Evolutionary conservation across 1,140 invertebrate genomes (phyloP), one percentile per base, ranked within the genome.

Genomic region (Trichonephila clavipes): DNA sequence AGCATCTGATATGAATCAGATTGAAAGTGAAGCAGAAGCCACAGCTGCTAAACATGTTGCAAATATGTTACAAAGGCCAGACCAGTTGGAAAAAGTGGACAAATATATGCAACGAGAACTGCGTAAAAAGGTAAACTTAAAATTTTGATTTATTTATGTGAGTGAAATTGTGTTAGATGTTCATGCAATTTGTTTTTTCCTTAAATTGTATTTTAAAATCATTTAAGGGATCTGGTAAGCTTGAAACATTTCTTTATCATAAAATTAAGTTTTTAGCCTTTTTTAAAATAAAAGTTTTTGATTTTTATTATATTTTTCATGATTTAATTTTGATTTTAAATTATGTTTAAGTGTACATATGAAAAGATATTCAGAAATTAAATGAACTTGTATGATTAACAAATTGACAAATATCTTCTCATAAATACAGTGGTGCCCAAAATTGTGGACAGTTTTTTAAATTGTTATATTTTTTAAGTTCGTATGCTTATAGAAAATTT

Each of bases 51-150:
- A 98, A 96, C 98, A 99, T 96, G 98, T 99, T 66, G 97, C 98
- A 89, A 99, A 98, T 95, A 98, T 99, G 97, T 97, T 99, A 94
- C 98, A 99, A 96, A 96, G 98, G 94, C 98, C 99, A 6, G 99
- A 98, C 44, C 99, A 99, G 95, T 96, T 99, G 93, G 99, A 99
- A 96, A 99, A 97, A 96, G 97, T 98, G 6, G 98, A 99, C 95
- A 98, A 98, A 95, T 98, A 98, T 95, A 98, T 98, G 95, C 97
- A 96, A 94, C 95, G 96, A 94, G 96, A 96, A 58, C 95, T 96
- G 62, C 95, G 97, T 16, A 97, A 97, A 95, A 97, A 97, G 95
- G 96, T 97, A 94, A 81, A 81, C 34, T 90, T 19, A 34, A 81
- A 21, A 82, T 66, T 82, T 58, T 85, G 4, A 16, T 61, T 1